Evolutionary conservation across 2,113 vertebrate species (phyloP), one percentile per base, ranked within the genome.

Genomic region (Pterocles orientalis): DNA sequence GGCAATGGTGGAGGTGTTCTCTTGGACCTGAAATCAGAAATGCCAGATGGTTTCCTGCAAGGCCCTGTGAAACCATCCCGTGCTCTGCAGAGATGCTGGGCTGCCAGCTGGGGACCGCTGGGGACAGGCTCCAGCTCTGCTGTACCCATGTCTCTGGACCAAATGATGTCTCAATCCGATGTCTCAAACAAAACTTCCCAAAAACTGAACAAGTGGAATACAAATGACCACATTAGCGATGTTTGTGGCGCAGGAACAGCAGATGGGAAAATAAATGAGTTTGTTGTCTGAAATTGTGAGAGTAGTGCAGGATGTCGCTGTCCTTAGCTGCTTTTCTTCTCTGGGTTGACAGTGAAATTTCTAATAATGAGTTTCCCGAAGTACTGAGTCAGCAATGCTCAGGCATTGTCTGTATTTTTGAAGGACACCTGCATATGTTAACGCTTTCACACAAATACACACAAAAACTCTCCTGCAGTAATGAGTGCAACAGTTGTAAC

Each of bases 181-280:
- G 39, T 13, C 31, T 56, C 73, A 20, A 58, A 24, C 53, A 86
- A 58, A 90, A 19, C 64, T 48, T 73, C 36, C 62, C 36, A 2
- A 2, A 16, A 50, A 82, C 31, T 13, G 36, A 58, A 3, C 33
- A 33, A n/a, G 31, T n/a, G 83, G 41, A 47, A 79, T 56, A 58
- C 17, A 75, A 83, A 87, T 21, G 25, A 4, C 10, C 21, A 6
- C 2, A 18, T 54, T 69, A 48, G 61, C 88, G 88, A 23, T 95
- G 95, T 56, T 89, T 93, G 75, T 24, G 57, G 66, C 94, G 92
- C 87, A 91, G 93, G 85, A 83, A 77, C 36, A 57, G 21, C 75
- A 15, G 14, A 81, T 41, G 93, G 97, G 96, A 98, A 98, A 98
- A 98, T 87, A 96, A 97, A 97, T 92, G 88, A 84, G 85, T 90